These are phyloP conservation scores for Nautilus pompilius DNA, from an alignment of 1,140 invertebrate genomes.

Conservation along the genomic window DNA sequence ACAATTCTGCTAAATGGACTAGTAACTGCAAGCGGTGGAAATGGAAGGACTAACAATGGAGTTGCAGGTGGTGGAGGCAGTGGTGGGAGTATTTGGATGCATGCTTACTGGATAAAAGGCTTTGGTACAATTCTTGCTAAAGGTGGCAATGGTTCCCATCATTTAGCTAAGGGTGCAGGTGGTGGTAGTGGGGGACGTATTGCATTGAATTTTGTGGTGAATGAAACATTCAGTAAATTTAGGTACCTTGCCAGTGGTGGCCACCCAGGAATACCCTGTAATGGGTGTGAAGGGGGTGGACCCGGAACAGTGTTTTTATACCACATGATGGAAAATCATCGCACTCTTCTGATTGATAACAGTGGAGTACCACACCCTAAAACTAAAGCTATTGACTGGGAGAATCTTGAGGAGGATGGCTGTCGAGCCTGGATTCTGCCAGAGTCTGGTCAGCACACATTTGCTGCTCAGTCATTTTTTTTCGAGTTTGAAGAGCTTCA, in stretches of 20 bases:
- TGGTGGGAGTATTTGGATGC: conserved; percentile 40
- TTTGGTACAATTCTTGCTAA: conserved; percentile 24
- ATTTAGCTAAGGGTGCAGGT: conserved; percentile 18
- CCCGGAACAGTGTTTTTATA: conserved; percentile 39
- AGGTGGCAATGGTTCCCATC: conserved; percentile 22
- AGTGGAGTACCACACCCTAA: conserved; percentile 22
- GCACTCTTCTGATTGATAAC: conserved; percentile 39
- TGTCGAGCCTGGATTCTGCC: conserved; percentile 39
- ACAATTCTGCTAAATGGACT: conserved; percentile 34
- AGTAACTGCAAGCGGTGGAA: conserved; percentile 29
- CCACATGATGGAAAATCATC: conserved; percentile 28
- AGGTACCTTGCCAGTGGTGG: conserved; percentile 36
- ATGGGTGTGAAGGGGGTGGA: conserved; percentile 25
- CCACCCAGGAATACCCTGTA: conserved; percentile 15
- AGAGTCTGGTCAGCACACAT: conserved; percentile 29
- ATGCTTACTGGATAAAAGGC: conserved; percentile 28
- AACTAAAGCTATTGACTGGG: conserved; percentile 32
- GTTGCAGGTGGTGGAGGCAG: conserved; percentile 31
- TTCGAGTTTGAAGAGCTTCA: conserved; percentile 41
- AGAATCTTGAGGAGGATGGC: conserved; percentile 22
- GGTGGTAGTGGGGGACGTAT: conserved; percentile 37
- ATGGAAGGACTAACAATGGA: conserved; percentile 13
- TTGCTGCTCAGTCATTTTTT: conserved; percentile 18
- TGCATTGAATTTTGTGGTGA: conserved; percentile 33
- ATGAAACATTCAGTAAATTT: conserved; percentile 38